These are phyloP conservation scores for Potorous gilbertii DNA, from an alignment of 2,797 vertebrate genomes.

Conservation along the genomic window DNA sequence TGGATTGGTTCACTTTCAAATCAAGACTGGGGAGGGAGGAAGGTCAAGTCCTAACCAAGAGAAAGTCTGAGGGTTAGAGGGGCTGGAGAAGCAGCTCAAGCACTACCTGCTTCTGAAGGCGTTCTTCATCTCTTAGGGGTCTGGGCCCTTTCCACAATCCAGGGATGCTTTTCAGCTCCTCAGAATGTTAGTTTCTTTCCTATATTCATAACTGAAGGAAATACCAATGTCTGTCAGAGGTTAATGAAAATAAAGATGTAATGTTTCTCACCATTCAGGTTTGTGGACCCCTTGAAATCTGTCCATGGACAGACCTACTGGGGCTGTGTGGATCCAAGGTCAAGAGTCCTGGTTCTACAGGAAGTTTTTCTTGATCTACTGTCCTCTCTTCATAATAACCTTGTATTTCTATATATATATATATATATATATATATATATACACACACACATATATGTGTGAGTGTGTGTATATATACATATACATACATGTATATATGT, in stretches of 20 bases:
- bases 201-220: neutral
- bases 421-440: neutral
- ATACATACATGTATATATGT: too few relatives aligned
- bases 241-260: neutral
- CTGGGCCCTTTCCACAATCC: neutral
- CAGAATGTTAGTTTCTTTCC: neutral
- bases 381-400: neutral
- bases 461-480: too few relatives aligned
- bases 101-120: neutral
- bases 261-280: neutral
- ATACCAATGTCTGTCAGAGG: neutral
- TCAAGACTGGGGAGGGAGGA: neutral
- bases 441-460: neutral
- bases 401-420: neutral
- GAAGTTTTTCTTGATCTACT: neutral
- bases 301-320: neutral
- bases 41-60: neutral
- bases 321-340: neutral
- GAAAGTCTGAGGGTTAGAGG: neutral
- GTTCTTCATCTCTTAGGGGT: neutral
- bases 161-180: neutral
- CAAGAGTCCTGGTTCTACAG: neutral
- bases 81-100: neutral
- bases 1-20: neutral
- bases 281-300: neutral